Evolutionary conservation across 2,888 invertebrate genomes (phyloP), one percentile per base, ranked within the genome.

Genomic region (Byasa hedistus): DNA sequence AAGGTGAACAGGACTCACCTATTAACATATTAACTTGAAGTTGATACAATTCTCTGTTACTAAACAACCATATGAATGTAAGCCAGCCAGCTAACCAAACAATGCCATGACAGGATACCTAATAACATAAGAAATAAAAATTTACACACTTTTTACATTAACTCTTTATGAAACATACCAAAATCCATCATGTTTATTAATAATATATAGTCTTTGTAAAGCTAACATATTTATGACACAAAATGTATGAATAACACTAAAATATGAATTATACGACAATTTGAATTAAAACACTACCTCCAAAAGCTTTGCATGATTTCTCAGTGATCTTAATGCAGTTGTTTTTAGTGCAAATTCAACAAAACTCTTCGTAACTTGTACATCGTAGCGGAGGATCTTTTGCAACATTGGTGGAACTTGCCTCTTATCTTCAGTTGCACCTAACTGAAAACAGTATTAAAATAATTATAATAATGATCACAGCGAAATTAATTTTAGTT

Each of bases 31-130:
- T 98, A 4, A 97, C 94, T 92, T 97, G 96, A 85, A 97, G 92
- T 87, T 96, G 95, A 78, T 96, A 94, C 36, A 96, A 86, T 12
- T 93, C 88, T 71, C 93, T 93, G 73, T 93, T 94, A 78, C 95
- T 94, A 32, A 95, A 90, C 54, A 97, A 82, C 95, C 96, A 96
- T 70, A 97, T 95, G 70, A 96, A 95, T 5, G 94, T 94, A 27
- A 97, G 84, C 94, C 96, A 96, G 27, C 94, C 93, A 8, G 94
- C 93, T 61, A 98, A 84, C 98, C 98, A 98, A 5, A 95, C 94
- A 60, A 98, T 93, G 12, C 98, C 98, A 90, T 98, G 97, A 78
- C 98, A 98, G 8, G 97, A 96, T 72, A 96, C 92, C 95, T 96
- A 72, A 12, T 5, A 23, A 23, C 44, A 2, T n/a, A 36, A 57